Percentiles rank a stretch among this genome's conserved stretches.
Evolutionary conservation across 1,140 invertebrate species (phyloP).

Genomic region (Stenopsyche tienmushanensis): DNA sequence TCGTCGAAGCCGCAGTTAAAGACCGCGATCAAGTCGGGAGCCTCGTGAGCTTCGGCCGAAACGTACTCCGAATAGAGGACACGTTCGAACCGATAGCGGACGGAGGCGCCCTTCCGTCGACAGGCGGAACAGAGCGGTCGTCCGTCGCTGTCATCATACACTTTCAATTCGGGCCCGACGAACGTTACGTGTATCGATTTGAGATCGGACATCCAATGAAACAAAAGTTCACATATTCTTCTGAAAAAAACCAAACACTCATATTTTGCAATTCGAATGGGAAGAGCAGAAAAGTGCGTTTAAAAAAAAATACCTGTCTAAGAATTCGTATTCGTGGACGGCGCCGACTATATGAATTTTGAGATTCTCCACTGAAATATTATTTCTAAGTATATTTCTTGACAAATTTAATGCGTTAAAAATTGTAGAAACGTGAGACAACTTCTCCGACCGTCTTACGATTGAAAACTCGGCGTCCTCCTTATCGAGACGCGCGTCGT

Average conservation of each 20-base stretch:
- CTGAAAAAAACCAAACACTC: slow-evolving; percentile 39
- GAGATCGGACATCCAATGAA: slow-evolving; percentile 44
- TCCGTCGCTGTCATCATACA: slow-evolving; percentile 13
- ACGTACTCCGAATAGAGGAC: slow-evolving; percentile 43
- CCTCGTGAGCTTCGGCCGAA: slow-evolving; percentile 29
- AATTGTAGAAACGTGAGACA: slow-evolving; percentile 41
- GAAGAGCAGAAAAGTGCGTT: no score
- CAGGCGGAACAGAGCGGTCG: slow-evolving; percentile 39
- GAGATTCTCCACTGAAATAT: slow-evolving; percentile 30
- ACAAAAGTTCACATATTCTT: slow-evolving; percentile 39
- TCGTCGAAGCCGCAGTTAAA: slow-evolving; percentile 48
- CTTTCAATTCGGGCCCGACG: slow-evolving; percentile 43
- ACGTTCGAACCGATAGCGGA: slow-evolving; percentile 33
- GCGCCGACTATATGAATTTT: slow-evolving; percentile 46
- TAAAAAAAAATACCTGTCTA: slow-evolving; percentile 44
- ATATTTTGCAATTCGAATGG: slow-evolving; percentile 11
- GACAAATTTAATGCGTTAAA: slow-evolving; percentile 42
- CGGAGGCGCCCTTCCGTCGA: slow-evolving; percentile 29
- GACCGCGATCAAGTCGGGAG: slow-evolving; percentile 44
- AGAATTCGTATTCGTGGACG: slow-evolving; percentile 39
- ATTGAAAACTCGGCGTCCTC: slow-evolving; percentile 13
- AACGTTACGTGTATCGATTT: slow-evolving; percentile 40
- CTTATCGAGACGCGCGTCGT: not conserved
- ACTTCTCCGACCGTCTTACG: slow-evolving; percentile 16
- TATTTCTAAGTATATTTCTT: slow-evolving; percentile 33